Percentiles rank a stretch among this genome's conserved stretches.
These are phyloP conservation scores for Agonum fuliginosum DNA, from an alignment of 2,888 invertebrate species.

Conservation along the genomic window DNA sequence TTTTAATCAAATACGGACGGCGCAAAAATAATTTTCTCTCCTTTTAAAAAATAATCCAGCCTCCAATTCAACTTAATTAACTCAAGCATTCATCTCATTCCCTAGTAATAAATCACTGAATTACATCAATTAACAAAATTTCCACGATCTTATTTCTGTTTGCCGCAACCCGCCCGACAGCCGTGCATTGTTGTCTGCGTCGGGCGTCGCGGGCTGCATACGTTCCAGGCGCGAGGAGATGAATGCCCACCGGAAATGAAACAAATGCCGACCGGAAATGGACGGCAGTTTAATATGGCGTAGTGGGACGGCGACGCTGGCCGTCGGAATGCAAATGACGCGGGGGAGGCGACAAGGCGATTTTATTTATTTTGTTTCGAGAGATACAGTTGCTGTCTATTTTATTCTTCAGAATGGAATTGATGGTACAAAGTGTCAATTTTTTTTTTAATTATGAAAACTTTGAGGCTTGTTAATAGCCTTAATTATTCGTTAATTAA, in stretches of 20 bases:
- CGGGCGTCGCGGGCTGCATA: conserved; percentile 25
- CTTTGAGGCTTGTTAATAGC: not conserved
- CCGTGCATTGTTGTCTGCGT: no score
- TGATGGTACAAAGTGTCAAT: not conserved
- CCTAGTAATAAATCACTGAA: conserved; percentile 24
- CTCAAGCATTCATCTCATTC: conserved; percentile 13
- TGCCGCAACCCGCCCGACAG: not conserved
- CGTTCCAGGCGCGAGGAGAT: conserved; percentile 46
- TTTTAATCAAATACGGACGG: no score
- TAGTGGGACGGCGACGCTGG: conserved; percentile 18
- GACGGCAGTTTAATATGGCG: conserved; percentile 54
- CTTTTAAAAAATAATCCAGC: no score
- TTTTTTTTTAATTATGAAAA: conserved; percentile 15
- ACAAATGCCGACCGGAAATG: conserved; percentile 53
- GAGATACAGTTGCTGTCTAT: not conserved
- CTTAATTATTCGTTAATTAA: conserved; percentile 23
- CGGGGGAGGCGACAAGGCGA: not conserved
- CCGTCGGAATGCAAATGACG: conserved; percentile 49
- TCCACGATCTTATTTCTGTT: not conserved
- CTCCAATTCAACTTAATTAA: no score
- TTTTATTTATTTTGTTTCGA: conserved; percentile 31
- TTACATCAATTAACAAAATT: conserved; percentile 19
- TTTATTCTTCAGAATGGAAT: not conserved
- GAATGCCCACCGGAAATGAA: conserved; percentile 52
- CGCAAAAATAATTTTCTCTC: no score